These are phyloP conservation scores for Nerophis lumbriciformis DNA, from an alignment of 2,113 vertebrate genomes.

Conservation along the genomic window DNA sequence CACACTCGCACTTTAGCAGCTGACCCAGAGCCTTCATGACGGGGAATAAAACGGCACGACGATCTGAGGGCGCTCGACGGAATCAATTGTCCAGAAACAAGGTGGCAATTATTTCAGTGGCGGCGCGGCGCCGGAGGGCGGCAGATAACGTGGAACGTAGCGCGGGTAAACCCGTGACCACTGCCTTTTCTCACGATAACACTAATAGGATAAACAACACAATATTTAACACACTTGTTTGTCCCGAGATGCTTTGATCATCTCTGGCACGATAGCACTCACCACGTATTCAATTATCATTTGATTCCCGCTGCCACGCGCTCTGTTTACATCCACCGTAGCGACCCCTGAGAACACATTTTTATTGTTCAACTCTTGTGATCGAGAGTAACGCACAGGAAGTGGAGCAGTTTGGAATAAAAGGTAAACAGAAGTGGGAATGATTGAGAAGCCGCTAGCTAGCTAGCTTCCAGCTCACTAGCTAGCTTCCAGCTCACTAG, in stretches of 20 bases:
- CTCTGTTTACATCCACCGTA: not conserved
- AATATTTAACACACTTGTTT: constrained; percentile 21
- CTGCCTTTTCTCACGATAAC: constrained; percentile 36
- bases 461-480: not conserved
- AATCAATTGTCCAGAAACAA: constrained; percentile 40
- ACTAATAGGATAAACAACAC: constrained; percentile 58
- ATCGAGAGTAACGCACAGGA: too few relatives aligned
- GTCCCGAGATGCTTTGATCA: constrained; percentile 16
- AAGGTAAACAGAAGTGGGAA: not conserved
- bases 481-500: too few relatives aligned
- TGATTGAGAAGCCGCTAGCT: not conserved
- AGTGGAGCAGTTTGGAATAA: too few relatives aligned
- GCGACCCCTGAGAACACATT: not conserved
- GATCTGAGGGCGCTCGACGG: constrained; percentile 8
- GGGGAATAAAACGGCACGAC: not conserved
- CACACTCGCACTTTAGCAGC: not conserved
- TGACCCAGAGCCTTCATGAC: constrained; percentile 5
- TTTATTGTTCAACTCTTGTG: too few relatives aligned
- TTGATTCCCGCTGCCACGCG: not conserved
- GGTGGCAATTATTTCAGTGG: constrained; percentile 29
- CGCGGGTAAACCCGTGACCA: constrained; percentile 38
- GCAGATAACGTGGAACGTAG: constrained; percentile 39
- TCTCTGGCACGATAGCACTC: not conserved
- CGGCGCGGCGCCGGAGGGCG: constrained; percentile 29
- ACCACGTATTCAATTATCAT: not conserved